phyloP scores from a whole-genome alignment of 2,113 vertebrate species.

The Mustela lutreola region DNA sequence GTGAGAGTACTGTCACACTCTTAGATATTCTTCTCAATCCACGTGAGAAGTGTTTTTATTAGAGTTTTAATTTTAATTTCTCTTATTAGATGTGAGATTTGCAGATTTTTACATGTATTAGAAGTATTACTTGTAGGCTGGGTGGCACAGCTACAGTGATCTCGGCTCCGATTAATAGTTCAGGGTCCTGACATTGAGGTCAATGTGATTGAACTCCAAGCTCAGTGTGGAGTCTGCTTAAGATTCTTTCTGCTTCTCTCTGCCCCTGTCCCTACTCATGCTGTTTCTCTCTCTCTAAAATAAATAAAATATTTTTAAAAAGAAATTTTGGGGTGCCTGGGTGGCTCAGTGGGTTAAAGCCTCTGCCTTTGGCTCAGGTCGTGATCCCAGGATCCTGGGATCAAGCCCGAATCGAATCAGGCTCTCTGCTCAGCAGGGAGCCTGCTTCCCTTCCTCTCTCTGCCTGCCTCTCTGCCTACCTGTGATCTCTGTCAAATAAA shows the following conservation, averaged over 20 bases:
- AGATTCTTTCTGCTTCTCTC: background rate
- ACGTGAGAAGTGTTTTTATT: background rate
- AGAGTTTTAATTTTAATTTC: background rate
- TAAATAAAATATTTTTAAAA: background rate
- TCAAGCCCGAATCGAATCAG: fast-evolving
- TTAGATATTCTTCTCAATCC: background rate
- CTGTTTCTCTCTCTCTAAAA: background rate
- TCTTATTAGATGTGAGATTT: background rate
- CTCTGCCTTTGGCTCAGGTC: no score
- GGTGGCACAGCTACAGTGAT: background rate
- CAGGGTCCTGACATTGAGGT: background rate
- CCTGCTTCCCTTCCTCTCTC: no score
- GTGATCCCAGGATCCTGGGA: no score
- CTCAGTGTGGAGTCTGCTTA: background rate
- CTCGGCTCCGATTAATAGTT: background rate
- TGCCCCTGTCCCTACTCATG: background rate
- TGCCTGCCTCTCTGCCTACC: no score
- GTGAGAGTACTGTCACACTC: background rate
- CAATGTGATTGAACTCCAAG: background rate
- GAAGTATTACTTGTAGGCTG: background rate
- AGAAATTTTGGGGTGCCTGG: background rate
- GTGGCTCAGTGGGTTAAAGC: no score
- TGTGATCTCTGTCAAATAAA: background rate
- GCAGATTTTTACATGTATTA: background rate
- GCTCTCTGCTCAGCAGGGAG: no score